These are phyloP conservation scores for Strigamia maritima DNA, from an alignment of 2,888 invertebrate species.

Conservation along the genomic window DNA sequence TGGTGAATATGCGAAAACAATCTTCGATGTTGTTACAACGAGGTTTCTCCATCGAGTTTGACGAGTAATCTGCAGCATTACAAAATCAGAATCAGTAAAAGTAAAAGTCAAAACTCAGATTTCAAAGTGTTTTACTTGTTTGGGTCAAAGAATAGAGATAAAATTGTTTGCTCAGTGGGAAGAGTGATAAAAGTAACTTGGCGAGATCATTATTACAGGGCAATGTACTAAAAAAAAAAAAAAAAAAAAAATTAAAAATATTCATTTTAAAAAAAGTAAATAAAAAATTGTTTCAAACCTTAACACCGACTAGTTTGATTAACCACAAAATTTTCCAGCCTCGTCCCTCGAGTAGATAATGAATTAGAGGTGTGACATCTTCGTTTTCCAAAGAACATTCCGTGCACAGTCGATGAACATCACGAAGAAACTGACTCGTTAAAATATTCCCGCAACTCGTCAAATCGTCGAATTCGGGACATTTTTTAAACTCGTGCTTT, in stretches of 20 bases:
- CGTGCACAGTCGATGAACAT: neutral
- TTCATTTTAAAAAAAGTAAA: neutral
- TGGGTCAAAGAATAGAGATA: neutral
- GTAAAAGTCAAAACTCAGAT: neutral
- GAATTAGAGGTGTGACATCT: constrained; percentile 55
- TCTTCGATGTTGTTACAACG: neutral
- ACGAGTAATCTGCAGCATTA: neutral
- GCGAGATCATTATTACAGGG: constrained; percentile 7
- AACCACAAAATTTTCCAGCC: constrained; percentile 56
- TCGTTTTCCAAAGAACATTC: constrained; percentile 48
- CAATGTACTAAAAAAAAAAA: neutral
- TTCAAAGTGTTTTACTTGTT: neutral
- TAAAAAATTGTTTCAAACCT: neutral
- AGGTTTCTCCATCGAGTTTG: neutral
- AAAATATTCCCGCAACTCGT: constrained; percentile 18
- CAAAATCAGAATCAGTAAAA: neutral
- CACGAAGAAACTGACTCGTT: constrained; percentile 26
- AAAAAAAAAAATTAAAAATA: neutral
- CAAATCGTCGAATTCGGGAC: constrained; percentile 10
- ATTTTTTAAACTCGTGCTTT: neutral
- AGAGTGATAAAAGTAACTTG: constrained; percentile 22
- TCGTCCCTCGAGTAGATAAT: constrained; percentile 60
- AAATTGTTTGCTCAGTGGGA: constrained; percentile 12
- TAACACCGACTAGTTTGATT: constrained; percentile 13
- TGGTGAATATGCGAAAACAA: neutral